A percentile compares a stretch with the other conserved stretches of the same genome.
Conservation (phyloP, 2,797 vertebrate species). For the Sebastes ruberrimus region DNA sequence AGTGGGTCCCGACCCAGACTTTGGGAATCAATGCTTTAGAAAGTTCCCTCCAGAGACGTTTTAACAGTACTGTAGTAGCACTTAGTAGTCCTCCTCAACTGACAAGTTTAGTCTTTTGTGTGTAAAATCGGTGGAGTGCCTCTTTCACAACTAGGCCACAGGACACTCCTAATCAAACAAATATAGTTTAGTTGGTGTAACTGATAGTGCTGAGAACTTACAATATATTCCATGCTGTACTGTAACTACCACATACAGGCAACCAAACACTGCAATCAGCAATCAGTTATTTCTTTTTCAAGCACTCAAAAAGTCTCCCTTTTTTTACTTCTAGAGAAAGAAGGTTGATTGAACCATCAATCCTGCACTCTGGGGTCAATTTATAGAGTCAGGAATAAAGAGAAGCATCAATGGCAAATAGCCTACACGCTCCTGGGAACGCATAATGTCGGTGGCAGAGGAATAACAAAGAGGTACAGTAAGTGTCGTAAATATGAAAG, state of each 20-base stretch:
- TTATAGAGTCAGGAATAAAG: constrained; percentile 27
- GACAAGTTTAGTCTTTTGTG: background rate
- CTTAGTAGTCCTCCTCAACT: too few relatives aligned
- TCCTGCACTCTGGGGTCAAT: constrained; percentile 21
- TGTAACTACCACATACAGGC: background rate
- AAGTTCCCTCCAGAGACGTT: background rate
- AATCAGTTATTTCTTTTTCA: constrained; percentile 22
- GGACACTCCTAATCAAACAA: background rate
- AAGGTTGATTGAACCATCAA: constrained; percentile 31
- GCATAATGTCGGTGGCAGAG: constrained; percentile 19
- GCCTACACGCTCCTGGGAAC: constrained; percentile 4
- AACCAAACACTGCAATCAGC: constrained; percentile 10
- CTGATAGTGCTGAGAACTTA: background rate
- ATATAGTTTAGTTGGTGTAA: background rate
- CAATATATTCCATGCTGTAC: background rate
- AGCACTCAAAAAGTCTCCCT: background rate
- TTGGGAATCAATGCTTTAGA: background rate
- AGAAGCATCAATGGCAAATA: constrained; percentile 18
- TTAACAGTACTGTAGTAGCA: background rate
- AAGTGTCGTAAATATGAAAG: constrained; percentile 45
- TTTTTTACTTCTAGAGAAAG: background rate
- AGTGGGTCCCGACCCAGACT: background rate
- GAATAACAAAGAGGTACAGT: constrained; percentile 32
- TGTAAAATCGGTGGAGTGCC: background rate
- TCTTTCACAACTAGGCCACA: background rate